These are phyloP conservation scores for Coilia nasus DNA, from an alignment of 2,797 vertebrate genomes.

Conservation along the genomic window DNA sequence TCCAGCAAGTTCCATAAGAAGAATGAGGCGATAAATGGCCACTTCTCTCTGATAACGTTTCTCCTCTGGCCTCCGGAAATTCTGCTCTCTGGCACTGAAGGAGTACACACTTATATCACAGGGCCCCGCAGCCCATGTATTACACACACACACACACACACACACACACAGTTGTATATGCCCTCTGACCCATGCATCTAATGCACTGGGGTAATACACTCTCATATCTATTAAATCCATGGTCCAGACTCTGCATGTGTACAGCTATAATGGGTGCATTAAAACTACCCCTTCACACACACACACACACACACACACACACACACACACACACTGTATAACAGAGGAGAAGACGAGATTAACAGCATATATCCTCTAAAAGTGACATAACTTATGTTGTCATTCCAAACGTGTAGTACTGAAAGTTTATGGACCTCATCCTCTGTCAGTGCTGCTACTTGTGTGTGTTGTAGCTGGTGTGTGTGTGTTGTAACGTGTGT, in stretches of 20 bases:
- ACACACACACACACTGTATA: constrained; percentile 8
- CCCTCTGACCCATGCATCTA: no score
- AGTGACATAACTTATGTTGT: neutral
- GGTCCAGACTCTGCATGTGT: no score
- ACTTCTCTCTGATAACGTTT: neutral
- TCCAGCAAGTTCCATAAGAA: neutral
- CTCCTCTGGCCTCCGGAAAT: neutral
- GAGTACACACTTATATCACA: neutral
- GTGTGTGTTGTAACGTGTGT: neutral
- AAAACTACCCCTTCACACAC: neutral
- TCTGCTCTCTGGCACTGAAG: neutral
- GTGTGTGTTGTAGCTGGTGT: no score
- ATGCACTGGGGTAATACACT: no score
- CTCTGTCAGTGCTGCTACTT: no score
- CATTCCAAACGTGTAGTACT: neutral
- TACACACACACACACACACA: no score
- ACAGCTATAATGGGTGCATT: neutral
- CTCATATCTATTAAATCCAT: no score
- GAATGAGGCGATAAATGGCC: constrained; percentile 12
- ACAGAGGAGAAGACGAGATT: neutral
- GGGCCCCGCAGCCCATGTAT: neutral
- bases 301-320: constrained; percentile 24
- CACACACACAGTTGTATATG: no score
- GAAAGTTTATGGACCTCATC: no score
- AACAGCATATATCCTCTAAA: neutral